Evolutionary conservation across 1,140 invertebrate species (phyloP), one percentile per base, ranked within the genome.

Genomic region (Eulimnadia texana): DNA sequence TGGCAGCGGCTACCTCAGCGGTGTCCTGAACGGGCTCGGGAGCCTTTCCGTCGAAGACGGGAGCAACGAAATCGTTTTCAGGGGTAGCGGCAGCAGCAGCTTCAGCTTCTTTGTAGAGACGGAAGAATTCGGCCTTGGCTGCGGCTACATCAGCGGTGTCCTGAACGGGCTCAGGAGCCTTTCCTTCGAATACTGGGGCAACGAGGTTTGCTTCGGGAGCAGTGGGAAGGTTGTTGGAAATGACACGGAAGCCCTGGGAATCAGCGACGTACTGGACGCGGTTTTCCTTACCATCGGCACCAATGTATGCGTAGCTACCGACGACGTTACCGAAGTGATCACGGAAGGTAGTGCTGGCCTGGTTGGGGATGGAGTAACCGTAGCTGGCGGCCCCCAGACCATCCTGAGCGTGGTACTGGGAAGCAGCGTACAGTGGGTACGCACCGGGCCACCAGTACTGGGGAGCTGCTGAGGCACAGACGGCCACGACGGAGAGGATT

Each of bases 221-320:
- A 24, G 61, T 66, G 3, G 67, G 67, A 16, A 67, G 66, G 33
- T 65, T 63, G 62, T 67, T 67, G 53, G 67, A 67, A 16, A 64
- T 62, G 13, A 67, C 66, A n/a, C 67, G 64, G 64, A 63, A 67
- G 9, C 64, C 64, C 47, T 60, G 50, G 28, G 58, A 29, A 47
- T 60, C 72, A 24, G 73, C 72, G 47, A 72, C 67, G 65, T 73
- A 72, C 50, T 72, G 67, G 52, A 73, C 72, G 20, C 64, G 52
- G 49, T 70, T 64, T 61, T 69, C 63, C 27, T 71, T 66, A 16
- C 71, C 73, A 29, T 70, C 67, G 3, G 71, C 66, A 63, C 68
- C 69, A 13, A 70, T 67, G 66, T 75, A 76, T 53, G 69, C 69
- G 63, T 73, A 76, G 28, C 66, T 64, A 58, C 74, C 74, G 11